Percentiles rank a stretch among this genome's conserved stretches.
phyloP scores from a whole-genome alignment of 1,140 invertebrate genomes.

The Aplysia californica region DNA sequence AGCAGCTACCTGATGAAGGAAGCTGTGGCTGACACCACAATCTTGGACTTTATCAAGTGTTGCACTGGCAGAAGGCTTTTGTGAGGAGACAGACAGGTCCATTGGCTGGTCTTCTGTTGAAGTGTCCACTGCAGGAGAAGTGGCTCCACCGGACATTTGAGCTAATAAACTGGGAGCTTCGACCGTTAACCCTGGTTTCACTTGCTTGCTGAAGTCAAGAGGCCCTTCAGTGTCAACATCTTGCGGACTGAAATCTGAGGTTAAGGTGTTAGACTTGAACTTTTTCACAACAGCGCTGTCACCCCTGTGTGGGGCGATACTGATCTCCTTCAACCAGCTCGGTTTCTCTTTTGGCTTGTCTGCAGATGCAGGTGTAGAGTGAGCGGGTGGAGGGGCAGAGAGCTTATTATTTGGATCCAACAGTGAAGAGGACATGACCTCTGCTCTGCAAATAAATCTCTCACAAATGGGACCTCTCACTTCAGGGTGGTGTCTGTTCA shows the following conservation, averaged over 20 bases:
- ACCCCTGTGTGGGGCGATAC: no score
- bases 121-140: background rate
- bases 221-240: background rate
- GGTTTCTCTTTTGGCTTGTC: no score
- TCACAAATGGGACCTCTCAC: no score
- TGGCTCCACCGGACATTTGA: background rate
- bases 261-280: background rate
- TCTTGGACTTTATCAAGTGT: background rate
- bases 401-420: no score
- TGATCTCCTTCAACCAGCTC: no score
- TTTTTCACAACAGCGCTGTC: no score
- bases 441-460: no score
- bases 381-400: conserved; percentile 5
- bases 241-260: background rate
- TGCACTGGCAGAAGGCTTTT: background rate
- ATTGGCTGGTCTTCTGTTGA: background rate
- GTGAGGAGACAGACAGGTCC: conserved; percentile 12
- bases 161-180: background rate
- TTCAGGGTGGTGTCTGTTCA: background rate
- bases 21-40: no score
- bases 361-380: no score
- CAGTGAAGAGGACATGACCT: no score
- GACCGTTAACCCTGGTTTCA: background rate
- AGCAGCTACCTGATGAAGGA: no score
- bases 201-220: conserved; percentile 15